Conservation (phyloP, 2,888 invertebrate species). For the Hydrotaea diabolus region DNA sequence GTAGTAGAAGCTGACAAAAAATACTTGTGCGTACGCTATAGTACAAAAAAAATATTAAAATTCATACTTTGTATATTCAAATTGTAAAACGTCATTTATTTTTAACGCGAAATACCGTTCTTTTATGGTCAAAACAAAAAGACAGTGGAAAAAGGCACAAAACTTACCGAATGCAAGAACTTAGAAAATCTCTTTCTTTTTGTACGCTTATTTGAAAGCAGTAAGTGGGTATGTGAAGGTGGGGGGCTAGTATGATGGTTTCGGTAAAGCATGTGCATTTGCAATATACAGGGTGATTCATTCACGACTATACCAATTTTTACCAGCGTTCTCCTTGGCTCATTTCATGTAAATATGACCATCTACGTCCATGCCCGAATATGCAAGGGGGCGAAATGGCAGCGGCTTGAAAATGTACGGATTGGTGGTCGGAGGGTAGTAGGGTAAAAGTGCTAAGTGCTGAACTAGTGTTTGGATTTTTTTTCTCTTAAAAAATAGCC, state of each 20-base stretch:
- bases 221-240: background rate
- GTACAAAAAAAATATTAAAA: conserved; percentile 56
- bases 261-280: no score
- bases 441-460: no score
- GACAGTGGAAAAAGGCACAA: conserved; percentile 14
- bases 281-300: no score
- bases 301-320: no score
- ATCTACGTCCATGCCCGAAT: no score
- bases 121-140: conserved; percentile 49
- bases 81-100: conserved; percentile 60
- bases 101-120: conserved; percentile 67
- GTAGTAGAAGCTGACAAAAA: conserved; percentile 14
- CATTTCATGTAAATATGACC: no score
- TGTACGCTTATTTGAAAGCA: background rate
- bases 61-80: conserved; percentile 64
- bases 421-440: no score
- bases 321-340: no score
- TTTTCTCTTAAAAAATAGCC: no score
- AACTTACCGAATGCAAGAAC: conserved; percentile 41
- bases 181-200: conserved; percentile 34
- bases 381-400: no score
- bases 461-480: no score
- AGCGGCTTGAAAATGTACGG: no score
- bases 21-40: conserved; percentile 56
- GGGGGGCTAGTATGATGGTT: background rate